Percentiles rank a stretch among this genome's conserved stretches.
phyloP scores from a whole-genome alignment of 2,797 vertebrate genomes.

The Momotus momota region DNA sequence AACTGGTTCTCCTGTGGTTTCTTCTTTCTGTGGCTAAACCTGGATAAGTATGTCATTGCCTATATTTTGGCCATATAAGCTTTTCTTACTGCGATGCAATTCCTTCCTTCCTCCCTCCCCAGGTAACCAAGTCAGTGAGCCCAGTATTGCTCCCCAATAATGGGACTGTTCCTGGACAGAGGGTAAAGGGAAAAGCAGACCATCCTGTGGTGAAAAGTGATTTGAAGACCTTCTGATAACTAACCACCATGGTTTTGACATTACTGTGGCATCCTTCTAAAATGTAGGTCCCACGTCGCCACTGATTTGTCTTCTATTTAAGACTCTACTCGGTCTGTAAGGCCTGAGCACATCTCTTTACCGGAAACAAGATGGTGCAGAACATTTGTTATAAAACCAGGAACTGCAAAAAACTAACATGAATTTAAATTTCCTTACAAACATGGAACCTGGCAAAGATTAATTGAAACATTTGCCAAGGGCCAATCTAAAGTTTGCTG shows the following conservation, averaged over 20 bases:
- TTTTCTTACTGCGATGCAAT: neutral
- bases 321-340: neutral
- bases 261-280: neutral
- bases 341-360: neutral
- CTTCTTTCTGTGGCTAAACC: neutral
- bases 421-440: conserved; percentile 49
- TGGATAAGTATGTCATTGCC: neutral
- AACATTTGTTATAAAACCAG: neutral
- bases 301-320: neutral
- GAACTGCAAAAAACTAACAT: neutral
- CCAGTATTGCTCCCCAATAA: neutral
- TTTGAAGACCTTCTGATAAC: neutral
- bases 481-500: neutral
- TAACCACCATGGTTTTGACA: neutral
- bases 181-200: neutral
- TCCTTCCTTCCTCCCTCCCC: neutral
- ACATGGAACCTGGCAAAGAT: conserved; percentile 42
- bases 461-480: conserved; percentile 46
- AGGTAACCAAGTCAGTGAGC: neutral
- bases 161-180: neutral
- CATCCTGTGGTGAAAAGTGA: neutral
- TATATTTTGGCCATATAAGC: neutral
- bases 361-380: neutral
- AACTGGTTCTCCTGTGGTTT: neutral
- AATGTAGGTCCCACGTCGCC: neutral